phyloP scores from a whole-genome alignment of 1,140 invertebrate genomes.

The Leptopilina boulardi region DNA sequence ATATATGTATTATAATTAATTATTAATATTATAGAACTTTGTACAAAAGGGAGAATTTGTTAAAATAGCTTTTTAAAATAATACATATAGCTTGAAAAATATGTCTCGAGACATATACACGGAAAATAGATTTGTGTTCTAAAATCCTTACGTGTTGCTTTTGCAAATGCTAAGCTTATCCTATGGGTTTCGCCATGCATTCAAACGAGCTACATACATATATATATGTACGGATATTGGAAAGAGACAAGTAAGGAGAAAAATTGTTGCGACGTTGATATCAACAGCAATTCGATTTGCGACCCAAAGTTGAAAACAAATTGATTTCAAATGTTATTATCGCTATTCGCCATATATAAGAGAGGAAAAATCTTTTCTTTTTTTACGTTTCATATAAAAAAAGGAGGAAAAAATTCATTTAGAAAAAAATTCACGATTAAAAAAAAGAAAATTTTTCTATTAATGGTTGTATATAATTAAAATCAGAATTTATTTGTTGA shows the following conservation, averaged over 20 bases:
- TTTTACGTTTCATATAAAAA: background rate
- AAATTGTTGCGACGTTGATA: constrained; percentile 33
- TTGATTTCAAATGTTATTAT: constrained; percentile 28
- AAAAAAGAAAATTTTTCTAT: background rate
- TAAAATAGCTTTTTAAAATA: too few relatives aligned
- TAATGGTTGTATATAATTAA: background rate
- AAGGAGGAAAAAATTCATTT: background rate
- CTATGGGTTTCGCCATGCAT: constrained; percentile 56
- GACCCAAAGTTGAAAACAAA: constrained; percentile 19
- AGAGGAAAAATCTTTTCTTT: background rate
- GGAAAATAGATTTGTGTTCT: constrained; percentile 59
- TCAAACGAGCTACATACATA: constrained; percentile 61
- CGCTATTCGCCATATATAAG: background rate
- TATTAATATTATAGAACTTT: too few relatives aligned
- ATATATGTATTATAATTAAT: too few relatives aligned
- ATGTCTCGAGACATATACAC: constrained; percentile 40
- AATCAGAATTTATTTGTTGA: background rate
- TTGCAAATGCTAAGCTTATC: constrained; percentile 53
- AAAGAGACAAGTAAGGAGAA: constrained; percentile 46
- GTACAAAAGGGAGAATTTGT: too few relatives aligned
- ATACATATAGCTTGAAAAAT: too few relatives aligned
- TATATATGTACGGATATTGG: constrained; percentile 59
- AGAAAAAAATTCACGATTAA: background rate
- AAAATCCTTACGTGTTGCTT: constrained; percentile 56
- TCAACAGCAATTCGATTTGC: constrained; percentile 27